Base-by-base conservation (phyloP, 2,888 invertebrate genomes). In the Orthosia cruda region DNA sequence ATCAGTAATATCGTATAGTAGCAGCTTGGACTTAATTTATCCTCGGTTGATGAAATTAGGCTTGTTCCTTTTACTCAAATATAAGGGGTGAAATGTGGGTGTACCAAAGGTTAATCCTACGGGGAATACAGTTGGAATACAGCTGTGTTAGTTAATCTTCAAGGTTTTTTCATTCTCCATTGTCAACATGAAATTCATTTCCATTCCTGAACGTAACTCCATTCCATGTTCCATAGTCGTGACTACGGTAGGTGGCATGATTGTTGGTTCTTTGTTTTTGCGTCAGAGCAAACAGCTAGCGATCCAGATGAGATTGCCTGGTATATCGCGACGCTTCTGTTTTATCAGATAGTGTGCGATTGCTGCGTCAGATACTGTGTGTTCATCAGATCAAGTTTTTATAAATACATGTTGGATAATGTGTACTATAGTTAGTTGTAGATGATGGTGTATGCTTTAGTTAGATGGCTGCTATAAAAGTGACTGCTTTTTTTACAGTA, bases 261-360 rank as follows among this genome's bases (percentile, higher is more conserved):
- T 74, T 67, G 64, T 32, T 11, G 40, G 55, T 59, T 57, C 62
- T 81, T 81, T 84, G 71, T 81, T 81, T 84, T 66, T 63, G 52
- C 58, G 32, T 65, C 52, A 55, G 40, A 50, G 66, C 58, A 59
- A 52, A 65, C 68, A 73, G 59, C 75, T 18, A 55, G 70, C 68
- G 16, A 73, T 78, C 71, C 63, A 65, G 66, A 80, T 72, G 71
- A 70, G 74, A 83, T 77, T 74, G 83, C 57, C 74, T 57, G 83
- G 64, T 67, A 62, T 32, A 50, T 55, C 47, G 67, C 45, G 26
- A 59, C 32, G 40, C 40, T 40, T 55, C 47, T 52, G 9, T 12
- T n/a, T 52, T 77, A 80, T 80, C 80, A 47, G 80, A 80, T 82
- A n/a, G 50, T 13, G 26, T 50, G 45, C 13, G 67, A 59, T 67